phyloP scores from a whole-genome alignment of 2,797 vertebrate genomes.

The Manis pentadactyla region DNA sequence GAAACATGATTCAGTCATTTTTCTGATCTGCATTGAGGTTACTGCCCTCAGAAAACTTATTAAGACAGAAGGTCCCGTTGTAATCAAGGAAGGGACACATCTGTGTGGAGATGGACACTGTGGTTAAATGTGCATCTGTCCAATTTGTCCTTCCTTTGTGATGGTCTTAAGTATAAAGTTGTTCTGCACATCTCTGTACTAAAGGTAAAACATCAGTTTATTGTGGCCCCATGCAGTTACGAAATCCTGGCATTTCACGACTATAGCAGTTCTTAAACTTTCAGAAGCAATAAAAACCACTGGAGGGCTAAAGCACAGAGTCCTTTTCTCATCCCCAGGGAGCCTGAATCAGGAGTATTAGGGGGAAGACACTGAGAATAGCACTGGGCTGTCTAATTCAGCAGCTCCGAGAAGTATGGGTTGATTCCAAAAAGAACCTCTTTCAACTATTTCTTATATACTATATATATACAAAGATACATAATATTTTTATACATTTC shows the following conservation, averaged over 20 bases:
- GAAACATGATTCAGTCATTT: background rate
- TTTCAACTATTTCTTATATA: background rate
- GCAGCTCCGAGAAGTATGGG: background rate
- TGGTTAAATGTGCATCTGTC: background rate
- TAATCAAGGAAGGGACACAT: background rate
- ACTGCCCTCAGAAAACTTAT: background rate
- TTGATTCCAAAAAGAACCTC: background rate
- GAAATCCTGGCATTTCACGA: background rate
- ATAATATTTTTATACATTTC: background rate
- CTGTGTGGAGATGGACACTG: background rate
- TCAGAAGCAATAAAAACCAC: background rate
- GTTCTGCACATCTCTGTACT: background rate
- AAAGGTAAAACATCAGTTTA: background rate
- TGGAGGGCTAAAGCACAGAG: background rate
- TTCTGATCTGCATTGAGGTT: background rate
- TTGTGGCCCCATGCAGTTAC: background rate
- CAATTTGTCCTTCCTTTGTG: background rate
- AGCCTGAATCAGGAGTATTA: background rate
- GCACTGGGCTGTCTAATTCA: background rate
- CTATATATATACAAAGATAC: background rate
- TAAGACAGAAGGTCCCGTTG: background rate
- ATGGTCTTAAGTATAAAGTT: background rate
- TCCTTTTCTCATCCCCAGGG: background rate
- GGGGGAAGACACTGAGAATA: background rate
- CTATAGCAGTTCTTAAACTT: background rate